Base-by-base conservation (phyloP, 2,113 vertebrate species). In the Charadrius vociferus region DNA sequence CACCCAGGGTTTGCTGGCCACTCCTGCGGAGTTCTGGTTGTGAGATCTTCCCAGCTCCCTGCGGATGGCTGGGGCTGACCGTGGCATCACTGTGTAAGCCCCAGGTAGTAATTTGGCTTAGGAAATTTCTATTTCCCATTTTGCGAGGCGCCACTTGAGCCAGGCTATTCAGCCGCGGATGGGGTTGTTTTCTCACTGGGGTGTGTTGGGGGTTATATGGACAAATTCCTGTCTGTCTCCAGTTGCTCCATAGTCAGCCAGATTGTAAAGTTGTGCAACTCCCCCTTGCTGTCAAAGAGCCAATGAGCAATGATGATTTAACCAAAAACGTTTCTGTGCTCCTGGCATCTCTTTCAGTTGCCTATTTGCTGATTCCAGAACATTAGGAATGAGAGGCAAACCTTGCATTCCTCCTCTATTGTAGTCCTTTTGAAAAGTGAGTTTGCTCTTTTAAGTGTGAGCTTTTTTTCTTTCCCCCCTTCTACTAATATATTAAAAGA, bases 351-450 rank as follows among this genome's bases (percentile, higher is more conserved):
- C 39, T 79, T 79, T 59, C 36, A 56, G 20, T 88, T 88, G 73
- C 50, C 63, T 83, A 0, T 66, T 90, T 80, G 26, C 45, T 72
- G 67, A 61, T 29, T 36, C 66, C 45, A 72, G 43, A 47, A 70
- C 15, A 68, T 37, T 26, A 65, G 43, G 43, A 95, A 91, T 52
- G 49, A 82, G 91, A 73, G 50, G 58, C 93, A 87, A 91, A 47
- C 82, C 83, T 85, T 87, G 41, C 63, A 53, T 95, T 95, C 53
- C 43, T 96, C 34, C 55, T 65, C 50, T 68, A 56, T 82, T 95
- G 39, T 93, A 83, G 63, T 85, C 24, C 37, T 65, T 66, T 55
- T 73, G 41, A 77, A 96, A 91, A 77, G 15, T 29, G 24, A 81
- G 29, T 75, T 79, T 89, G 23, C 10, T 74, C 52, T 75, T 49